Conservation (phyloP, 2,113 vertebrate species). For the Entelurus aequoreus region DNA sequence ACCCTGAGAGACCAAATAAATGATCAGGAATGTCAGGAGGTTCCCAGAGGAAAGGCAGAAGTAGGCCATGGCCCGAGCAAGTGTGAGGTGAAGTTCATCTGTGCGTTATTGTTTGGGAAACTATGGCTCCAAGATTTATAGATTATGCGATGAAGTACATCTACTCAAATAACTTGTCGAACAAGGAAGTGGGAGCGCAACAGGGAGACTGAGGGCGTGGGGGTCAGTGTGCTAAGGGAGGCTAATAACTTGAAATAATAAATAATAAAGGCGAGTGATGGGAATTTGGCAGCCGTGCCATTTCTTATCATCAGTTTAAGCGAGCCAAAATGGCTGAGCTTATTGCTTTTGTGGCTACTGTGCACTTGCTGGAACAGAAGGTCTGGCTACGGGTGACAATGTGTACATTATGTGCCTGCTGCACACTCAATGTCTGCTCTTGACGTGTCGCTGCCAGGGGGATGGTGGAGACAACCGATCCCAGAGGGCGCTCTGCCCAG, state of each 20-base stretch:
- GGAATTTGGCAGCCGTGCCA: slow-evolving; percentile 59
- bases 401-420: slow-evolving; percentile 41
- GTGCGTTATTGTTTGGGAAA: slow-evolving; percentile 56
- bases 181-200: slow-evolving; percentile 53
- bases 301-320: slow-evolving; percentile 41
- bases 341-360: slow-evolving; percentile 32
- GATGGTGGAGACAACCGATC: slow-evolving; percentile 54
- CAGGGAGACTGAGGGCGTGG: slow-evolving; percentile 32
- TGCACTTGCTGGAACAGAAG: slow-evolving; percentile 46
- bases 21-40: not conserved
- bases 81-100: slow-evolving; percentile 61
- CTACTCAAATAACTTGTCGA: slow-evolving; percentile 65
- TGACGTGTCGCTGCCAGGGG: slow-evolving; percentile 42
- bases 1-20: slow-evolving; percentile 9
- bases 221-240: slow-evolving; percentile 62
- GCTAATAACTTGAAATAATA: slow-evolving; percentile 72
- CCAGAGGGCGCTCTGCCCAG: slow-evolving; percentile 54
- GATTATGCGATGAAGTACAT: slow-evolving; percentile 61
- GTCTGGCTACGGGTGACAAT: slow-evolving; percentile 49
- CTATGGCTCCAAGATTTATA: slow-evolving; percentile 65
- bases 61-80: slow-evolving; percentile 45
- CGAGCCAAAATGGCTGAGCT: slow-evolving; percentile 13
- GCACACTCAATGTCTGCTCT: slow-evolving; percentile 41
- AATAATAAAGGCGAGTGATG: slow-evolving; percentile 57
- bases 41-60: slow-evolving; percentile 36